Evolutionary conservation across 2,113 vertebrate genomes (phyloP).

Genomic region (Taxidea taxus): DNA sequence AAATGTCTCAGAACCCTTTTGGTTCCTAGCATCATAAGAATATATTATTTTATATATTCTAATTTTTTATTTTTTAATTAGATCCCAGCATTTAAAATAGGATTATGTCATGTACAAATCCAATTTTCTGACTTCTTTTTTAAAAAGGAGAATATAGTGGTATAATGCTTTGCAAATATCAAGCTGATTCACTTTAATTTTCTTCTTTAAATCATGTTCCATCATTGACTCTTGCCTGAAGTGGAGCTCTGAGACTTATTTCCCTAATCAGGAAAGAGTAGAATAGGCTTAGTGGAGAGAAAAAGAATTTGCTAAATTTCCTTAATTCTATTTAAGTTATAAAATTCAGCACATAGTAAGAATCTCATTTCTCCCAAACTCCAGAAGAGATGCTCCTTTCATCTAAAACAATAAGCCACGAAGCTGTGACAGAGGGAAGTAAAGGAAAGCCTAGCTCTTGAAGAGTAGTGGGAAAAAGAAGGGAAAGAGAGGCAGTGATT

Average conservation of each 20-base stretch:
- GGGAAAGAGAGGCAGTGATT: not conserved
- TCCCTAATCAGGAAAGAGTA: not conserved
- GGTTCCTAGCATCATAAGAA: not conserved
- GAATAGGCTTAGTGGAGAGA: not conserved
- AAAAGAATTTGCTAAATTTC: constrained; percentile 36
- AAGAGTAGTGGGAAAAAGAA: not conserved
- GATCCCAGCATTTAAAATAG: constrained; percentile 4
- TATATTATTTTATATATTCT: not conserved
- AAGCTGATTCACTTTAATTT: constrained; percentile 59
- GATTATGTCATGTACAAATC: not conserved
- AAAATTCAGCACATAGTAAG: not conserved
- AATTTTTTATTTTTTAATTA: not conserved
- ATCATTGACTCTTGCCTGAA: constrained; percentile 7
- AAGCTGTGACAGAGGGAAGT: not conserved
- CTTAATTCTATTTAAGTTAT: not conserved
- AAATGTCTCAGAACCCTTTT: not conserved
- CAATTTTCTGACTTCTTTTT: not conserved
- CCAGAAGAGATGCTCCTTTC: not conserved
- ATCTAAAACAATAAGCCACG: not conserved
- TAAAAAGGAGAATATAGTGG: not conserved
- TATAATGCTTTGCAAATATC: constrained; percentile 20
- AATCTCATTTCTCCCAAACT: not conserved
- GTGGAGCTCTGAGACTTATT: not conserved
- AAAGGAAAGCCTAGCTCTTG: not conserved
- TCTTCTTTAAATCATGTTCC: constrained; percentile 48